Percentiles rank a stretch among this genome's conserved stretches.
Evolutionary conservation across 2,888 invertebrate species (phyloP).

Genomic region (Metallyticus violacea): DNA sequence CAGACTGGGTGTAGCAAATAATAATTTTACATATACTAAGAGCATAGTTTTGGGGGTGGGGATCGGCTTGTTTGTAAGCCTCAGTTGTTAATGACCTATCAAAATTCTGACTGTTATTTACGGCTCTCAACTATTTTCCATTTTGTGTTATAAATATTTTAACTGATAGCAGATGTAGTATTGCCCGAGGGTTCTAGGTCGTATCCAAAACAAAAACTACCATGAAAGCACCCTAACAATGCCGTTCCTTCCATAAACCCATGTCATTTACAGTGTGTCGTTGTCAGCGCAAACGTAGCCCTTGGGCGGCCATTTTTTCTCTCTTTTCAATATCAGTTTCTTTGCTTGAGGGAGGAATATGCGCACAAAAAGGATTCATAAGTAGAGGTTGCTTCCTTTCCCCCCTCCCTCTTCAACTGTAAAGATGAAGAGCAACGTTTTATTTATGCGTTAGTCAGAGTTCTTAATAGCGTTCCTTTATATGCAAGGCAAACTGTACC

Average conservation of each 20-base stretch:
- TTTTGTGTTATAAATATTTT: background rate
- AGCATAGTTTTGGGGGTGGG: too few species aligned
- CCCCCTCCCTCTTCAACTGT: background rate
- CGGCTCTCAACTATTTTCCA: background rate
- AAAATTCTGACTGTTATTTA: background rate
- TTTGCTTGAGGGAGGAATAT: background rate
- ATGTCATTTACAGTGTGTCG: background rate
- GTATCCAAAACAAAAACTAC: background rate
- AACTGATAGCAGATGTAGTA: background rate
- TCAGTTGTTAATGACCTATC: background rate
- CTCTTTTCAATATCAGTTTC: background rate
- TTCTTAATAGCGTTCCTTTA: background rate
- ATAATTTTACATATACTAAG: too few species aligned
- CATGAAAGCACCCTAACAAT: background rate
- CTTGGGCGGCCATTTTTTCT: background rate
- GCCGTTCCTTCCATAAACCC: background rate
- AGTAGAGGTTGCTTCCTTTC: background rate
- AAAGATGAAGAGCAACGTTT: background rate
- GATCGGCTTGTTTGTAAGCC: too few species aligned
- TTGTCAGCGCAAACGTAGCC: background rate
- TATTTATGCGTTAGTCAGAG: background rate
- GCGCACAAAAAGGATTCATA: background rate
- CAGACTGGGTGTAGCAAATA: too few species aligned
- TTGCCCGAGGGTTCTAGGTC: background rate
- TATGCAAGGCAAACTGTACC: background rate